A percentile compares a stretch with the other conserved stretches of the same genome.
Evolutionary conservation across 2,113 vertebrate species (phyloP).

Genomic region (Toxostoma redivivum): DNA sequence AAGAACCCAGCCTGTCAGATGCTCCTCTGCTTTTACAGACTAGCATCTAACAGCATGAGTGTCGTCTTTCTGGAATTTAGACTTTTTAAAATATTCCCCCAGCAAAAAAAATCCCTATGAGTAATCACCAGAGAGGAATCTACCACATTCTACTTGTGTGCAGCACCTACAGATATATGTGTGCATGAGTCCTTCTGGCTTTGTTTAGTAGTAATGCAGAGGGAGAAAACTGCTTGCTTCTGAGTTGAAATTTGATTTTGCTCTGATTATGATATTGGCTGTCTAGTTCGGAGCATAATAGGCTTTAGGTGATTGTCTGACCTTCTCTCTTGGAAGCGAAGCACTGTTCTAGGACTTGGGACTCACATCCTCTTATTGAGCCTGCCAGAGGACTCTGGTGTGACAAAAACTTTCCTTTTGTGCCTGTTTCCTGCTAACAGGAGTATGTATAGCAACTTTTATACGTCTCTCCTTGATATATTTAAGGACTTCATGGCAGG

Average conservation of each 20-base stretch:
- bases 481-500: neutral
- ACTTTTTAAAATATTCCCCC: neutral
- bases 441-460: neutral
- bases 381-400: neutral
- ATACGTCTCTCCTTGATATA: neutral
- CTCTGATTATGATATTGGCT: neutral
- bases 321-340: neutral
- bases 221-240: neutral
- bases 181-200: neutral
- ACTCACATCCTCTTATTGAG: neutral
- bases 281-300: neutral
- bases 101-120: neutral
- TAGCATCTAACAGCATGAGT: neutral
- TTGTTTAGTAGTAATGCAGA: neutral
- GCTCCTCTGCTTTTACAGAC: neutral
- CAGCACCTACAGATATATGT: no score
- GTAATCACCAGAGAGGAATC: neutral
- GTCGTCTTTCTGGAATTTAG: neutral
- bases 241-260: neutral
- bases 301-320: neutral
- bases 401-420: neutral
- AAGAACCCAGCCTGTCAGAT: conserved; percentile 10
- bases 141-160: neutral
- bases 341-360: neutral
- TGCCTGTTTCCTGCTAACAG: neutral